phyloP scores from a whole-genome alignment of 2,888 invertebrate species.

The Drosophila buzzatii region DNA sequence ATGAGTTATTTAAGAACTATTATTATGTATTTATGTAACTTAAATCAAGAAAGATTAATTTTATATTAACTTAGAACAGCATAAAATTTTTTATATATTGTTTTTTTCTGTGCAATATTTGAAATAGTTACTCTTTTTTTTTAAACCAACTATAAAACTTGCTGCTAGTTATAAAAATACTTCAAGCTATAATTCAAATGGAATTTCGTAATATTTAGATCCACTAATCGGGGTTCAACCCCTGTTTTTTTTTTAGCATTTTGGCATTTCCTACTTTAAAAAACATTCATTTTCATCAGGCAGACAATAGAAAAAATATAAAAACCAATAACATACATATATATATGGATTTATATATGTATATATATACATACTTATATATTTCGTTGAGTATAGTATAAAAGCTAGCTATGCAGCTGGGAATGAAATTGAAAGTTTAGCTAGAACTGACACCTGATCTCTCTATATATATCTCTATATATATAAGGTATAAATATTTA shows the following conservation, averaged over 20 bases:
- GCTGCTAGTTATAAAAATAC: constrained; percentile 18
- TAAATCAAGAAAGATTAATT: background rate
- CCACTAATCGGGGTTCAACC: constrained; percentile 32
- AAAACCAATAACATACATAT: constrained; percentile 5
- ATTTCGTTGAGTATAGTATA: constrained; percentile 32
- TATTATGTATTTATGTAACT: background rate
- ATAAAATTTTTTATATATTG: no score
- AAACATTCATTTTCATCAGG: constrained; percentile 82
- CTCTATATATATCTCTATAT: constrained; percentile 1
- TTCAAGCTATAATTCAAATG: constrained; percentile 19
- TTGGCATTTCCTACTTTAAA: constrained; percentile 83
- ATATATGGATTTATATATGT: constrained; percentile 12
- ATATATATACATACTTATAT: constrained; percentile 20
- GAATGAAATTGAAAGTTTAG: constrained; percentile 79
- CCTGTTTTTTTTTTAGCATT: constrained; percentile 43
- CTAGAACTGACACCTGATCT: constrained; percentile 7
- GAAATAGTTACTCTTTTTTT: background rate
- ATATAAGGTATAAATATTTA: background rate
- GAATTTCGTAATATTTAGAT: constrained; percentile 43
- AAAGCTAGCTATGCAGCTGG: constrained; percentile 12
- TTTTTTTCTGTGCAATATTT: no score
- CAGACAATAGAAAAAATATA: constrained; percentile 45
- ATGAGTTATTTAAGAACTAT: background rate
- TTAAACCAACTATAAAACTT: background rate
- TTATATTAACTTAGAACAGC: background rate